Percentiles rank a stretch among this genome's conserved stretches.
phyloP scores from a whole-genome alignment of 2,113 vertebrate genomes.

The Ptilonorhynchus violaceus region DNA sequence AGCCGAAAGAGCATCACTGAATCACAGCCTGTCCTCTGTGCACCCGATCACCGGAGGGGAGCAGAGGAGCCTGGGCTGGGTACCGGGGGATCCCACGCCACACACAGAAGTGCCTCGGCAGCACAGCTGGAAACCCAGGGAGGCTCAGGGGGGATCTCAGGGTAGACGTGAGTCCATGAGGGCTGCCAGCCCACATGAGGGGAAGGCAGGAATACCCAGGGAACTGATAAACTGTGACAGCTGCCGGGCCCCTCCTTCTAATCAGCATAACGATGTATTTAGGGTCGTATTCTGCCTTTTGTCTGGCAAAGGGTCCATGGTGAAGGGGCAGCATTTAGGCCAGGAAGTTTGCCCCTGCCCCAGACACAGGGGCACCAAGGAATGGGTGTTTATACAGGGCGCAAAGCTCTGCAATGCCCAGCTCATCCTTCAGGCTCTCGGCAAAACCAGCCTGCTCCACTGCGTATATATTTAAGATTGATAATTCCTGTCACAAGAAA shows the following conservation, averaged over 20 bases:
- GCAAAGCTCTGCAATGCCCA: not conserved
- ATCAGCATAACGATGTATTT: not conserved
- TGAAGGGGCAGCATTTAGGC: not conserved
- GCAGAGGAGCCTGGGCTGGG: not conserved
- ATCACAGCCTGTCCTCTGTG: not conserved
- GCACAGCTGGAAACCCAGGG: not conserved
- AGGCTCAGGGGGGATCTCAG: not conserved
- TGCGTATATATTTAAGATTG: conserved; percentile 14
- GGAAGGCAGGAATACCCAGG: not conserved
- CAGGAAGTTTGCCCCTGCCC: not conserved
- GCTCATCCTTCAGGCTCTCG: not conserved
- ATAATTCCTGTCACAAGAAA: conserved; percentile 41
- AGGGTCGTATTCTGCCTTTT: not conserved
- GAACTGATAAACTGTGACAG: not conserved
- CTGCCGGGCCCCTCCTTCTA: not conserved
- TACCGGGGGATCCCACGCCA: rapidly evolving
- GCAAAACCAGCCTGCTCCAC: not conserved
- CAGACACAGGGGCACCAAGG: not conserved
- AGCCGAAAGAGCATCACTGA: not conserved
- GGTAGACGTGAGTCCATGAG: not conserved
- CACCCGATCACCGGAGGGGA: rapidly evolving
- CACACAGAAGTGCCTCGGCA: not conserved
- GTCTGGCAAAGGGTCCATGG: not conserved
- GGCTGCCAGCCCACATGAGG: not conserved
- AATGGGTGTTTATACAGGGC: not conserved